phyloP scores from a whole-genome alignment of 2,888 invertebrate species.

The Junonia oenone region DNA sequence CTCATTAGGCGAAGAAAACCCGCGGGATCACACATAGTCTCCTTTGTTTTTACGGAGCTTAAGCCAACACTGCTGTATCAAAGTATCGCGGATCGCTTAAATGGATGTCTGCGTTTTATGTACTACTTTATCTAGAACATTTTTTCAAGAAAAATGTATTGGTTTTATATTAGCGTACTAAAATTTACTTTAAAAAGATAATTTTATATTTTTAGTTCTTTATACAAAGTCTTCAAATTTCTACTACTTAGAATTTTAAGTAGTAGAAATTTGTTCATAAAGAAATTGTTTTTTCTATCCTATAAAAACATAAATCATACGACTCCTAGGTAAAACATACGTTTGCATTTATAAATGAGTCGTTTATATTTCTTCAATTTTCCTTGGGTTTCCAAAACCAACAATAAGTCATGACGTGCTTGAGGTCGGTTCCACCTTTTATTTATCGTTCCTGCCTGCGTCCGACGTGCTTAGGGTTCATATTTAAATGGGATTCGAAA shows the following conservation, averaged over 20 bases:
- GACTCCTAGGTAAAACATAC: not conserved
- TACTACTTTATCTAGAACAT: conserved; percentile 1
- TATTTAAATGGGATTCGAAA: conserved; percentile 15
- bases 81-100: conserved; percentile 8
- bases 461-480: conserved; percentile 36
- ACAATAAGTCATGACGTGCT: conserved; percentile 42
- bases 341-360: not conserved
- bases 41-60: conserved; percentile 29
- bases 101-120: conserved; percentile 3
- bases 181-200: too few species aligned
- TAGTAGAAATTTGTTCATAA: too few species aligned
- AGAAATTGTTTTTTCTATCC: not conserved
- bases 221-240: too few species aligned
- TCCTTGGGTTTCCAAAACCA: conserved; percentile 22
- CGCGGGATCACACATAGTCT: conserved; percentile 48
- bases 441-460: conserved; percentile 46
- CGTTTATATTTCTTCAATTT: conserved; percentile 9
- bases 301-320: not conserved
- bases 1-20: conserved; percentile 56
- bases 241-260: too few species aligned
- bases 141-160: not conserved
- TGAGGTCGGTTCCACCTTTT: conserved; percentile 45
- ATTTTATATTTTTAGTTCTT: too few species aligned
- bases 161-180: too few species aligned
- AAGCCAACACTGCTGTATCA: conserved; percentile 12